Evolutionary conservation across 2,888 invertebrate species (phyloP).

Genomic region (Agonopterix alstromeriana): DNA sequence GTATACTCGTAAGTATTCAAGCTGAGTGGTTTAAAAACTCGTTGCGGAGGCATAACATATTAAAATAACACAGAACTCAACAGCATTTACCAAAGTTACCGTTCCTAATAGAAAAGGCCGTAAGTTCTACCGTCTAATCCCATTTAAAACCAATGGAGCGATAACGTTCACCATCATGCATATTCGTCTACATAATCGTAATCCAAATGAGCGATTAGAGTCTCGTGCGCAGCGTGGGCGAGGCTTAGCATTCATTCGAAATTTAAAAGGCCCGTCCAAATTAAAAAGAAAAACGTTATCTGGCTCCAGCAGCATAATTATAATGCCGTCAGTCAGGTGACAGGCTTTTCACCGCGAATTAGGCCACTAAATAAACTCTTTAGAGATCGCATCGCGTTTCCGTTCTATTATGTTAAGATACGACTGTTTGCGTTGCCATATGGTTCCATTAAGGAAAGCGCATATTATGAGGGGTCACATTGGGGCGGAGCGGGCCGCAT

Average conservation of each 20-base stretch:
- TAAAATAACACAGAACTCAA: too few species aligned
- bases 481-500: too few species aligned
- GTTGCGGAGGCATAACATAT: too few species aligned
- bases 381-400: constrained; percentile 5
- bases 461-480: too few species aligned
- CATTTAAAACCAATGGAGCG: constrained; percentile 58
- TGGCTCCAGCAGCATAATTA: constrained; percentile 47
- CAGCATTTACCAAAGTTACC: constrained; percentile 6
- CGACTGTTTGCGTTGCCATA: background rate
- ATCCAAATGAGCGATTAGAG: constrained; percentile 67
- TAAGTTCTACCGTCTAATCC: constrained; percentile 47
- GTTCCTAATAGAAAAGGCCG: constrained; percentile 15
- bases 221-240: constrained; percentile 50
- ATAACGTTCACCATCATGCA: constrained; percentile 54
- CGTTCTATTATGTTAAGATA: background rate
- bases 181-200: constrained; percentile 61
- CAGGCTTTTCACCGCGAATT: constrained; percentile 39
- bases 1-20: too few species aligned
- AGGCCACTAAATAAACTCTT: constrained; percentile 19
- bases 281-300: constrained; percentile 39
- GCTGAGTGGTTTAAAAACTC: too few species aligned
- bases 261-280: constrained; percentile 15
- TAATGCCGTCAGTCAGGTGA: constrained; percentile 55
- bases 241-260: constrained; percentile 46
- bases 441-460: background rate